A percentile compares a stretch with the other conserved stretches of the same genome.
Conservation (phyloP, 2,113 vertebrate species). For the Suricata suricatta region DNA sequence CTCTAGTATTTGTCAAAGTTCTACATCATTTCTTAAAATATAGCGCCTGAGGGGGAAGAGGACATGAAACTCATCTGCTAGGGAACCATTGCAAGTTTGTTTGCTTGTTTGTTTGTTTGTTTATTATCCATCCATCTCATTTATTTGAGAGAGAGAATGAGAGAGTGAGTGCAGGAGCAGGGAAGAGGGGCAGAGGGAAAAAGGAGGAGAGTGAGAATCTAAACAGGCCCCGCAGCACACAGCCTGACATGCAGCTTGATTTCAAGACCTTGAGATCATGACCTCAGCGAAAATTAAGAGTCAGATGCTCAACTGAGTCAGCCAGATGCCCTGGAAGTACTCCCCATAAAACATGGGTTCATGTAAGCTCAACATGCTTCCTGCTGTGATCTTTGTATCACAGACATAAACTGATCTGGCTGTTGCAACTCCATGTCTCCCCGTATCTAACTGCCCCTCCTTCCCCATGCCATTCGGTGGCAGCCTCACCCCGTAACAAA, state of each 20-base stretch:
- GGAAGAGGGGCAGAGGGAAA: too few relatives aligned
- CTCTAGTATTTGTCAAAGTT: neutral
- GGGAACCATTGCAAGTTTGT: too few relatives aligned
- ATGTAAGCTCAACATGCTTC: neutral
- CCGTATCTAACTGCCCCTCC: neutral
- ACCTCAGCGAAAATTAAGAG: too few relatives aligned
- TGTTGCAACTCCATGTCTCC: neutral
- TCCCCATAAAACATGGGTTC: neutral
- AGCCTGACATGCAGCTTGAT: too few relatives aligned
- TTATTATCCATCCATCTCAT: too few relatives aligned
- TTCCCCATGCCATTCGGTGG: neutral
- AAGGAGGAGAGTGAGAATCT: too few relatives aligned
- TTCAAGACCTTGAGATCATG: too few relatives aligned
- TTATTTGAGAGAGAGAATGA: too few relatives aligned
- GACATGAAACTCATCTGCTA: neutral
- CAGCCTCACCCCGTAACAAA: neutral
- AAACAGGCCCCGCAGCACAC: too few relatives aligned
- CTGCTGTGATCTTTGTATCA: neutral
- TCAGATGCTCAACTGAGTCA: too few relatives aligned
- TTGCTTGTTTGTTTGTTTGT: too few relatives aligned
- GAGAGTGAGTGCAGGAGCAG: too few relatives aligned
- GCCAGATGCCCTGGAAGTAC: neutral
- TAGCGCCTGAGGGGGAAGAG: neutral
- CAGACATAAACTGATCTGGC: neutral
- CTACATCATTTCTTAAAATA: neutral